phyloP scores from a whole-genome alignment of 1,140 invertebrate species.

The Lepidurus packardi region DNA sequence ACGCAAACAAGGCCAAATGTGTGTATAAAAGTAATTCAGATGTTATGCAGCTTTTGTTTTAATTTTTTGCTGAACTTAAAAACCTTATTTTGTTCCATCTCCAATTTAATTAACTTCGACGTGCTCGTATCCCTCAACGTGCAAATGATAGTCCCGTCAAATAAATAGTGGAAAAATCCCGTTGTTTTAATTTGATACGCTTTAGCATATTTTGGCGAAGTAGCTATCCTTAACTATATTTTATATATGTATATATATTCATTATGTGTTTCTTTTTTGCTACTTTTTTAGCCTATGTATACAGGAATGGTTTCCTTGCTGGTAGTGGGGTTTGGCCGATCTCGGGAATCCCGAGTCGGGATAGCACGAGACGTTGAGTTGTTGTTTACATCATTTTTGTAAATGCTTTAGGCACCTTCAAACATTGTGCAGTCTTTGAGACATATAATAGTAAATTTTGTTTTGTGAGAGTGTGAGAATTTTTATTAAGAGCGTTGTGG shows the following conservation, averaged over 20 bases:
- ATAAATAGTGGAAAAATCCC: not conserved
- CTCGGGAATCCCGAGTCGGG: too few relatives aligned
- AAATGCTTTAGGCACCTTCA: too few relatives aligned
- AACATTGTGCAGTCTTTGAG: too few relatives aligned
- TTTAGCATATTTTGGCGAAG: too few relatives aligned
- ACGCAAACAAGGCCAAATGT: not conserved
- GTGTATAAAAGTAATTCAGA: not conserved
- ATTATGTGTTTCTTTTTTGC: not conserved
- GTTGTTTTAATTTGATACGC: not conserved
- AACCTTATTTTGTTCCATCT: not conserved
- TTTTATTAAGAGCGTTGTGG: not conserved
- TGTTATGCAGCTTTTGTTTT: not conserved
- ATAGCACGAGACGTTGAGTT: too few relatives aligned
- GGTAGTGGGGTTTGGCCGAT: not conserved
- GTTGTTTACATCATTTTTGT: too few relatives aligned
- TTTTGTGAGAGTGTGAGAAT: too few relatives aligned
- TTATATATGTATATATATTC: too few relatives aligned
- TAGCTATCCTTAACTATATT: too few relatives aligned
- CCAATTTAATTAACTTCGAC: not conserved
- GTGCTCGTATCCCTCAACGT: slow-evolving; percentile 4
- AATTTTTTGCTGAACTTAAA: not conserved
- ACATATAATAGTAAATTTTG: too few relatives aligned
- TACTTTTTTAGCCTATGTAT: not conserved
- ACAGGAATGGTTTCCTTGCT: not conserved
- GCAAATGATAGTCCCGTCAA: slow-evolving; percentile 11